Percentiles rank a stretch among this genome's conserved stretches.
Evolutionary conservation across 2,113 vertebrate species (phyloP).

Genomic region (Arothron firmamentum): DNA sequence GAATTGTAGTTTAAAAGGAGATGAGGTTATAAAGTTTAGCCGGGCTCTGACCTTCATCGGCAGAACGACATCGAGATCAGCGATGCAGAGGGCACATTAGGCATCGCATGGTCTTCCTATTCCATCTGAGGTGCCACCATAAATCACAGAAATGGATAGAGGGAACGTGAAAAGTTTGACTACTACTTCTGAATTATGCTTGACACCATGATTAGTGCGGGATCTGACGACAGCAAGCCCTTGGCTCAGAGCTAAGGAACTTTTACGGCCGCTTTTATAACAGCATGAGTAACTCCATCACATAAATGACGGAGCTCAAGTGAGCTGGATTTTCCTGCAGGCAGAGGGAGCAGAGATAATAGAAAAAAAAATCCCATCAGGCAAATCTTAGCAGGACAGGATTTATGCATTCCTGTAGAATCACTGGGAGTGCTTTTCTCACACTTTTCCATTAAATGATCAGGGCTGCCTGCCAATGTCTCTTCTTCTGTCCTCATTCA

Average conservation of each 20-base stretch:
- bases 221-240: constrained; percentile 3
- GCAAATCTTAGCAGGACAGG: background rate
- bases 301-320: background rate
- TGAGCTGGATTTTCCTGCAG: background rate
- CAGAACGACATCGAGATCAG: too few species aligned
- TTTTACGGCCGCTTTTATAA: background rate
- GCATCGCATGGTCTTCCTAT: too few species aligned
- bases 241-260: background rate
- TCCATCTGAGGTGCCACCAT: too few species aligned
- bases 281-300: constrained; percentile 15
- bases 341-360: background rate
- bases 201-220: background rate
- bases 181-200: background rate
- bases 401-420: constrained; percentile 4
- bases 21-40: too few species aligned
- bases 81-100: too few species aligned
- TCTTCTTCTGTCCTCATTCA: background rate
- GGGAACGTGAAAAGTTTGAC: background rate
- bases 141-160: too few species aligned
- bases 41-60: too few species aligned
- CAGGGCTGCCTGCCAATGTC: too few species aligned
- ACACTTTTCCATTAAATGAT: background rate
- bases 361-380: constrained; percentile 3
- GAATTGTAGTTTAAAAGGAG: too few species aligned
- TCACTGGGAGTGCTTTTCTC: background rate